These are phyloP conservation scores for Drosophila trichaetosa DNA, from an alignment of 2,888 invertebrate species.

Conservation along the genomic window DNA sequence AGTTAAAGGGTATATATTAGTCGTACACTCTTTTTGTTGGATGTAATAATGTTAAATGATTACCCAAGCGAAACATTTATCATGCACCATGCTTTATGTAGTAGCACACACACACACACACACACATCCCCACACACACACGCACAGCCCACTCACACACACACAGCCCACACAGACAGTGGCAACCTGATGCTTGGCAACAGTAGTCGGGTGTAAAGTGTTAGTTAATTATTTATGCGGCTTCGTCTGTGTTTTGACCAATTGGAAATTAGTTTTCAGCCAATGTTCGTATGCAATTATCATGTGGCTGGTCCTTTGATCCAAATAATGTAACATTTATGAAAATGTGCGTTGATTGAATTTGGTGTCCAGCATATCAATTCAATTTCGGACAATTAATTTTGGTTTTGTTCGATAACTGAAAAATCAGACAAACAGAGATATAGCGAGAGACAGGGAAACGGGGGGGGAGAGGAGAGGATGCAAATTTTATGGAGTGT, in stretches of 20 bases:
- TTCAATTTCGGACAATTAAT: conserved; percentile 68
- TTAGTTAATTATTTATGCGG: conserved; percentile 56
- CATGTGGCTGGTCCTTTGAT: conserved; percentile 9
- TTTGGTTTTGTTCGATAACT: conserved; percentile 45
- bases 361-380: conserved; percentile 37
- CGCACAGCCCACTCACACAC: background rate
- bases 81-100: conserved; percentile 20
- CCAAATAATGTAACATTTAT: conserved; percentile 57
- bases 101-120: background rate
- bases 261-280: conserved; percentile 61
- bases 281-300: conserved; percentile 31
- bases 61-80: conserved; percentile 42
- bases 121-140: background rate
- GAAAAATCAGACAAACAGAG: background rate
- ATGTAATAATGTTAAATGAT: conserved; percentile 26
- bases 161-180: background rate
- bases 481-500: conserved; percentile 27
- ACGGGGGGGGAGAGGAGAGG: background rate
- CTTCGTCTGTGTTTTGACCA: conserved; percentile 43
- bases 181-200: conserved; percentile 15
- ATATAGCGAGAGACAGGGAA: background rate
- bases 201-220: conserved; percentile 46
- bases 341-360: conserved; percentile 72
- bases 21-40: background rate
- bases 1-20: conserved; percentile 21